These are phyloP conservation scores for Hyperoodon ampullatus DNA, from an alignment of 2,113 vertebrate species.

Conservation along the genomic window DNA sequence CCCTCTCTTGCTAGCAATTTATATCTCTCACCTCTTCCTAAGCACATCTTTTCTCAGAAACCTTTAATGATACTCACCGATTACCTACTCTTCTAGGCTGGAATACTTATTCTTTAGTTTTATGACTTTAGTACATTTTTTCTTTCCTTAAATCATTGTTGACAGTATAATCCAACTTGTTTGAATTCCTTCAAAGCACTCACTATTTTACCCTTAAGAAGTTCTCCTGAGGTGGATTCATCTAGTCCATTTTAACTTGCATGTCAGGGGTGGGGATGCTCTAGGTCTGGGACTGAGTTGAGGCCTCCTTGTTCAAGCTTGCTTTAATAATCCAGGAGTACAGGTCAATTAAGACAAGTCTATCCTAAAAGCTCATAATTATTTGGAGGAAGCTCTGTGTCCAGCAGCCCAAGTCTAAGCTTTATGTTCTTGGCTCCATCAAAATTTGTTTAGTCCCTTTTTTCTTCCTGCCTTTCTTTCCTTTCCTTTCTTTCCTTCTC, in stretches of 20 bases:
- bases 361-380: background rate
- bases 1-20: background rate
- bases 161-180: background rate
- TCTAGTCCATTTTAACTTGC: background rate
- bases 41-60: background rate
- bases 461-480: no score
- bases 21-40: background rate
- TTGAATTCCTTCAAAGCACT: background rate
- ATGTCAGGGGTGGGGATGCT: accelerated
- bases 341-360: background rate
- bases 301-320: background rate
- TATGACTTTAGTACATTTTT: background rate
- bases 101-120: background rate
- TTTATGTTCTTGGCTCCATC: background rate
- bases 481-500: no score
- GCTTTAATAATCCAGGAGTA: background rate
- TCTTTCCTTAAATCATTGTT: background rate
- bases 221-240: background rate
- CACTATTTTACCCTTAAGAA: background rate
- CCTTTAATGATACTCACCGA: background rate
- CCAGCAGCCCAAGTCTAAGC: background rate
- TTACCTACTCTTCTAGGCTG: background rate
- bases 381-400: background rate
- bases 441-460: background rate
- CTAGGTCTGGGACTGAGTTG: background rate